Percentiles rank a stretch among this genome's conserved stretches.
Conservation (phyloP, 1,140 invertebrate genomes). For the Pseudomyrmex cubaensis region DNA sequence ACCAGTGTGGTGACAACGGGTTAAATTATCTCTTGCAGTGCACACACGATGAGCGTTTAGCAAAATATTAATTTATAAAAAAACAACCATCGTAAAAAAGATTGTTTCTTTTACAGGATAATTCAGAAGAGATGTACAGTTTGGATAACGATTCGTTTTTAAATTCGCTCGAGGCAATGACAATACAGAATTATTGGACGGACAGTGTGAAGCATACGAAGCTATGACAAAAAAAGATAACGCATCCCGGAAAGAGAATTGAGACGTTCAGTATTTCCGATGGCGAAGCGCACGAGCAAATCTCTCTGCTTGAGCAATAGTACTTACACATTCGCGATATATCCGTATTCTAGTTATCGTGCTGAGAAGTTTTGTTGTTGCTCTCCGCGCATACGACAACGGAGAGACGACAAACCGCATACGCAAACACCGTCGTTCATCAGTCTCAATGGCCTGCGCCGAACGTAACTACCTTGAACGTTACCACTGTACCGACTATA, state of each 20-base stretch:
- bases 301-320: constrained; percentile 72
- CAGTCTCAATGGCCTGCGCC: constrained; percentile 4
- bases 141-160: constrained; percentile 96
- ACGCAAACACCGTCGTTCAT: constrained; percentile 14
- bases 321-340: constrained; percentile 54
- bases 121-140: constrained; percentile 96
- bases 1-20: no score
- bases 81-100: constrained; percentile 45
- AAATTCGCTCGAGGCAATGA: constrained; percentile 96
- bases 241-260: constrained; percentile 66
- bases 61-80: background rate
- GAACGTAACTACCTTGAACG: constrained; percentile 23
- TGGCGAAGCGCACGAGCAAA: constrained; percentile 69
- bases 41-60: no score
- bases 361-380: background rate
- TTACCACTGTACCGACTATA: constrained; percentile 25
- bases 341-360: constrained; percentile 44
- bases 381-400: background rate
- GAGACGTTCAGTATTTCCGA: constrained; percentile 71
- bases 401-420: background rate
- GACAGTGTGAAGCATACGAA: constrained; percentile 96
- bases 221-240: constrained; percentile 87
- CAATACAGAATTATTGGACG: constrained; percentile 97
- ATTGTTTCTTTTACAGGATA: constrained; percentile 87
- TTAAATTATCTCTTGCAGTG: no score